A percentile compares a stretch with the other conserved stretches of the same genome.
phyloP scores from a whole-genome alignment of 2,888 invertebrate genomes.

The Hyalella azteca region DNA sequence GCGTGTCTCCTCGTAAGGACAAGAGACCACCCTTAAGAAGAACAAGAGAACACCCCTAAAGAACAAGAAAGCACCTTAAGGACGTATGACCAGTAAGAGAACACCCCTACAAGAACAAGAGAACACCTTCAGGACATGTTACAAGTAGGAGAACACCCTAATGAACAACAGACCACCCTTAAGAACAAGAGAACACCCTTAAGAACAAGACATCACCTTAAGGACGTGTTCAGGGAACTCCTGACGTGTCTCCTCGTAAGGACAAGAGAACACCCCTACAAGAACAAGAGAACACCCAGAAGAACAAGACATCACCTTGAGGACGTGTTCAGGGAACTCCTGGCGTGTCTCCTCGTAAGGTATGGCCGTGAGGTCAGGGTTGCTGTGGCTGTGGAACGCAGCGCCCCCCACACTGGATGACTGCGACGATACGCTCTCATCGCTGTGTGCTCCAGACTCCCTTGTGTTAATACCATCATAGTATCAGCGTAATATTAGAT shows the following conservation, averaged over 20 bases:
- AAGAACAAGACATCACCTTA: constrained; percentile 66
- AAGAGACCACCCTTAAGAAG: no score
- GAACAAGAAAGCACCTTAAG: constrained; percentile 69
- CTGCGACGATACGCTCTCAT: constrained; percentile 54
- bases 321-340: constrained; percentile 94
- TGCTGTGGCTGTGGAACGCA: constrained; percentile 81
- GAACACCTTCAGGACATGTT: no score
- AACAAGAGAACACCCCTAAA: background rate
- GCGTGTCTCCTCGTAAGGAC: constrained; percentile 79
- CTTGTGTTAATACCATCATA: background rate
- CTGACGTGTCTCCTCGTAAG: constrained; percentile 67
- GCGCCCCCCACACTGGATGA: constrained; percentile 51
- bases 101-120: background rate
- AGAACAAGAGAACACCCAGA: background rate
- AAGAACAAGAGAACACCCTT: background rate
- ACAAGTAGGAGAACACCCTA: no score
- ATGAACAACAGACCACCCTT: no score
- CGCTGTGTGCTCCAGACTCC: constrained; percentile 43
- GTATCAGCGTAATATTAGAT: background rate
- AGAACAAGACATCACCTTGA: constrained; percentile 69
- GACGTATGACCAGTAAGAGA: constrained; percentile 71
- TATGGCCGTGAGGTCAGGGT: constrained; percentile 74
- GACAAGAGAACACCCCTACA: background rate
- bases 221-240: constrained; percentile 96
- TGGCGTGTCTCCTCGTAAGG: constrained; percentile 80